phyloP scores from a whole-genome alignment of 2,797 vertebrate genomes.

The Rhadinocentrus ornatus region DNA sequence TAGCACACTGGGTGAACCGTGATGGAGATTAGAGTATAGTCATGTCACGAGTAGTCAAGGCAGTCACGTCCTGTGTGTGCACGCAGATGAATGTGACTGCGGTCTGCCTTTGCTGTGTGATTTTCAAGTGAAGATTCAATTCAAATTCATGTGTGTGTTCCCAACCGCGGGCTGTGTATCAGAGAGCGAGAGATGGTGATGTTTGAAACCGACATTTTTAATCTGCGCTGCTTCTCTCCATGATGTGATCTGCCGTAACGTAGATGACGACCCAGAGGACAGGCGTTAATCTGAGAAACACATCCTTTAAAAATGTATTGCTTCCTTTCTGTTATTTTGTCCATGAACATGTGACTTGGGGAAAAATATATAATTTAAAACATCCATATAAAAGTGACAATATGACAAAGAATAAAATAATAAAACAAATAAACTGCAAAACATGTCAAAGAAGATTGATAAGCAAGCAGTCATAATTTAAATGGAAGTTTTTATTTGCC shows the following conservation, averaged over 20 bases:
- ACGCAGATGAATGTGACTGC: conserved; percentile 17
- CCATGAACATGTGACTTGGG: conserved; percentile 1
- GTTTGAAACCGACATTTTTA: conserved; percentile 78
- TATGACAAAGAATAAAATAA: conserved; percentile 5
- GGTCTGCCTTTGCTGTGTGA: conserved; percentile 47
- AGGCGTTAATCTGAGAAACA: conserved; percentile 47
- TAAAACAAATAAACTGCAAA: conserved; percentile 12
- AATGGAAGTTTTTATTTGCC: conserved; percentile 35
- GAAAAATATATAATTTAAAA: conserved; percentile 14
- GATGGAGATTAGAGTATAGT: conserved; percentile 58
- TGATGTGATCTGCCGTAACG: conserved; percentile 68
- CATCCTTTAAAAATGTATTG: conserved; percentile 18
- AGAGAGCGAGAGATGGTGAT: conserved; percentile 46
- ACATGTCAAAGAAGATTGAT: conserved; percentile 13
- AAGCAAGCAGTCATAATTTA: conserved; percentile 4
- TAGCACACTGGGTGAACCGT: conserved; percentile 39
- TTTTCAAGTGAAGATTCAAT: conserved; percentile 36
- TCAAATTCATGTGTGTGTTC: conserved; percentile 45
- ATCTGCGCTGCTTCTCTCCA: conserved; percentile 67
- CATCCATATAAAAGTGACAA: conserved; percentile 2
- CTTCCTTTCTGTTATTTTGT: not conserved
- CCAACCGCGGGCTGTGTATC: conserved; percentile 59
- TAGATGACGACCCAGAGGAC: conserved; percentile 33
- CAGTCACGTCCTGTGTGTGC: conserved; percentile 52
- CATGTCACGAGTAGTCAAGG: conserved; percentile 58